Percentiles rank a stretch among this genome's conserved stretches.
phyloP scores from a whole-genome alignment of 2,797 vertebrate genomes.

The Crenuchus spilurus region DNA sequence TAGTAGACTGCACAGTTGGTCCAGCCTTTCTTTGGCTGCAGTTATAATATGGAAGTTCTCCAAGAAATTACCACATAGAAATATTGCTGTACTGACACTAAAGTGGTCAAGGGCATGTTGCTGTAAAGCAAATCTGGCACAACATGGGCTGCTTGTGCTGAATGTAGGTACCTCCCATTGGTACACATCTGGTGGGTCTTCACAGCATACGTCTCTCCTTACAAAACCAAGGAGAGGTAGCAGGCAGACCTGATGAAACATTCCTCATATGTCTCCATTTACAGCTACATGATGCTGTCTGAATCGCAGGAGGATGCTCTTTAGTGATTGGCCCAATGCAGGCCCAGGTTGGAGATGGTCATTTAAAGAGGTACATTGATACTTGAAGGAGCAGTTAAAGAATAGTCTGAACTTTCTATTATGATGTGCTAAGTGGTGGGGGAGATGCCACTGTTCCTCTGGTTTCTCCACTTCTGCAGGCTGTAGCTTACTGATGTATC shows the following conservation, averaged over 20 bases:
- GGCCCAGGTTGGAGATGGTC: conserved; percentile 14
- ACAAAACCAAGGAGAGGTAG: not conserved
- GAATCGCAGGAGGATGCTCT: not conserved
- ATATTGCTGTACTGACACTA: too few relatives aligned
- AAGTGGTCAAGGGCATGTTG: not conserved
- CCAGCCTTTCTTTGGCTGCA: not conserved
- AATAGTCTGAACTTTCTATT: not conserved
- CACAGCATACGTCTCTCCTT: not conserved
- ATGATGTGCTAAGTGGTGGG: not conserved
- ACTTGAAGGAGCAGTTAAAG: conserved; percentile 8
- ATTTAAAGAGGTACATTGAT: not conserved
- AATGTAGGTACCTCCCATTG: not conserved
- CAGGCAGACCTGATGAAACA: conserved; percentile 19
- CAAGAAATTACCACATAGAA: conserved; percentile 18
- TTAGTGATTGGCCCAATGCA: not conserved
- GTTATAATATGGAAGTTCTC: not conserved
- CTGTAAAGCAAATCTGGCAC: not conserved
- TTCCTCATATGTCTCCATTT: not conserved
- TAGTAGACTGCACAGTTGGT: not conserved
- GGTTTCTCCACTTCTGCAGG: not conserved
- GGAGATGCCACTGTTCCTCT: not conserved
- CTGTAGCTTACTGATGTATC: not conserved
- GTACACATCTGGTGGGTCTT: too few relatives aligned
- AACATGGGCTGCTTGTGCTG: too few relatives aligned
- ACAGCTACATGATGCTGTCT: not conserved